Conservation (phyloP, 2,888 invertebrate genomes). For the Ennomos erosarius region DNA sequence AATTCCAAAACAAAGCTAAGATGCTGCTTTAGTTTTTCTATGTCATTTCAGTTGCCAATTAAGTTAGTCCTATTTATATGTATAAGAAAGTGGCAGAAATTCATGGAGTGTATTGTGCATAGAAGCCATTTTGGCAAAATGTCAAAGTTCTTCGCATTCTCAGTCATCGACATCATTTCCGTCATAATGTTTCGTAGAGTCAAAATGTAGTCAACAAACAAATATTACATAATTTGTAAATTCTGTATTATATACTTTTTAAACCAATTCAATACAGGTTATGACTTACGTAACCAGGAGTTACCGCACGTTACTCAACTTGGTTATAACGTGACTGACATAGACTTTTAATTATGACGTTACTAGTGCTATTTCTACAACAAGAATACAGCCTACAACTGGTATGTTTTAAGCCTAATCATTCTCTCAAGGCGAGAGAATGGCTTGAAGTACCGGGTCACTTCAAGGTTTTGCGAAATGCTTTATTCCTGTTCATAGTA, state of each 20-base stretch:
- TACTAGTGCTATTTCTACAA: conserved; percentile 10
- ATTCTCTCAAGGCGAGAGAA: conserved; percentile 75
- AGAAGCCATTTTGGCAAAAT: conserved; percentile 45
- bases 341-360: conserved; percentile 4
- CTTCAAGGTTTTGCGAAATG: conserved; percentile 57
- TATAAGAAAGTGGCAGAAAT: conserved; percentile 3
- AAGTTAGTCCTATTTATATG: not conserved
- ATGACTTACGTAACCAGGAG: no score
- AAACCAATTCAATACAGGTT: no score
- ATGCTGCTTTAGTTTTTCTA: no score
- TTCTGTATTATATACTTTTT: no score
- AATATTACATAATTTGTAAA: no score
- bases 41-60: no score
- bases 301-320: not conserved
- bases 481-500: conserved; percentile 32
- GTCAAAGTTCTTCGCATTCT: conserved; percentile 41
- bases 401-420: conserved; percentile 61
- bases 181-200: conserved; percentile 31
- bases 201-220: not conserved
- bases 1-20: no score
- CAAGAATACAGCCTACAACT: conserved; percentile 18
- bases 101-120: conserved; percentile 6
- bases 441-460: conserved; percentile 50
- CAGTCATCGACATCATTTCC: conserved; percentile 43
- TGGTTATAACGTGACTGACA: not conserved